Evolutionary conservation across 2,113 vertebrate species (phyloP), one percentile per base, ranked within the genome.

Genomic region (Candoia aspera): DNA sequence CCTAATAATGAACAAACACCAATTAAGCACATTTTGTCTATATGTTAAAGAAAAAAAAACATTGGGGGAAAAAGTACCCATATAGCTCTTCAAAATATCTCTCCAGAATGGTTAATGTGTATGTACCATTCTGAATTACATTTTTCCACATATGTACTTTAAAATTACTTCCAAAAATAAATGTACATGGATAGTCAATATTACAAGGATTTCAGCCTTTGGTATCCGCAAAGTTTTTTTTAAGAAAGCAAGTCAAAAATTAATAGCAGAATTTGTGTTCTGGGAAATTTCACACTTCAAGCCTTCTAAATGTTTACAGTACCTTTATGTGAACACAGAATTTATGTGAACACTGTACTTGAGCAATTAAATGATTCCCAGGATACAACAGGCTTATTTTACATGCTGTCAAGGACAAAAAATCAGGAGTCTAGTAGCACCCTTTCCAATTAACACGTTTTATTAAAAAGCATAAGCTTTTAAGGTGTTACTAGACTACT

Each of bases 331-430:
- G 6, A 68, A 55, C 49, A 19, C n/a, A 24, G 33, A 42, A 59
- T 6, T 53, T 68, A 42, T 68, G 19, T 62, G 42, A 49, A 49
- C 23, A 58, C 15, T 57, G 29, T 19, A 73, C 49, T 19, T 26
- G 26, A 21, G 64, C n/a, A n/a, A 64, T 89, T 89, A 89, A 89
- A 83, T 33, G n/a, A 59, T 88, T 84, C 37, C 73, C 89, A 90
- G 37, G 37, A 55, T 24, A 84, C 2, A 53, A 9, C 26, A 23
- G 33, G 37, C 73, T 58, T 46, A 19, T 90, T 90, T 90, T 42
- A 84, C 55, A 49, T 84, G 33, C 57, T 46, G 24, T 60, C 73
- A 57, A 58, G 73, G 68, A 21, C 33, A 84, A 23, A 73, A 73
- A 9, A 53, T 73, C 33, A 73, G 68, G 26, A 33, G 12, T 68